phyloP scores from a whole-genome alignment of 2,113 vertebrate species.

The Ptilorrhoa leucosticta region DNA sequence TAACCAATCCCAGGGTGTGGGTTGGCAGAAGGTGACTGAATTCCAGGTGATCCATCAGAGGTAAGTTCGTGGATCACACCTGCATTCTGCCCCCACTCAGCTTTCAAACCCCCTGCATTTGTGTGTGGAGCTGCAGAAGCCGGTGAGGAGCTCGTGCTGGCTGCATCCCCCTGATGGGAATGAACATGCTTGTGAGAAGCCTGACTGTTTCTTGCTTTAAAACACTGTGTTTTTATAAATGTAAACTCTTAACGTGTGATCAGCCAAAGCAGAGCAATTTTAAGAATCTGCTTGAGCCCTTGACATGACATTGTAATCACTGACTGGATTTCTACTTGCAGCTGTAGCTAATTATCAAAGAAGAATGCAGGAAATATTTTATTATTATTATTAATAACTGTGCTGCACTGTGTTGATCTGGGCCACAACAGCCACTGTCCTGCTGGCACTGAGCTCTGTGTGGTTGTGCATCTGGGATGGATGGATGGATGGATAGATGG shows the following conservation, averaged over 20 bases:
- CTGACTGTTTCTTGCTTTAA: neutral
- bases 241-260: neutral
- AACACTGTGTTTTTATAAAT: neutral
- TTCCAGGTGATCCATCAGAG: neutral
- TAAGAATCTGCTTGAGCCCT: neutral
- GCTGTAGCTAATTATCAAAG: neutral
- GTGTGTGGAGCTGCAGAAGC: neutral
- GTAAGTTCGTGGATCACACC: neutral
- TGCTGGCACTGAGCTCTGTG: neutral
- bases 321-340: neutral
- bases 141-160: neutral
- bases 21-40: neutral
- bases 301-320: neutral
- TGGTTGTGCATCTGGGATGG: neutral
- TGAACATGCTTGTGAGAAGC: neutral
- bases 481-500: neutral
- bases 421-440: neutral
- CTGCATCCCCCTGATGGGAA: neutral
- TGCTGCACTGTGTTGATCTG: neutral
- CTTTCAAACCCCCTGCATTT: neutral
- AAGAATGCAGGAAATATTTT: neutral
- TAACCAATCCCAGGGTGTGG: neutral
- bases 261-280: neutral
- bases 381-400: neutral
- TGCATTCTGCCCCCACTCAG: neutral